phyloP scores from a whole-genome alignment of 2,797 vertebrate species.

The Calcarius lapponicus region DNA sequence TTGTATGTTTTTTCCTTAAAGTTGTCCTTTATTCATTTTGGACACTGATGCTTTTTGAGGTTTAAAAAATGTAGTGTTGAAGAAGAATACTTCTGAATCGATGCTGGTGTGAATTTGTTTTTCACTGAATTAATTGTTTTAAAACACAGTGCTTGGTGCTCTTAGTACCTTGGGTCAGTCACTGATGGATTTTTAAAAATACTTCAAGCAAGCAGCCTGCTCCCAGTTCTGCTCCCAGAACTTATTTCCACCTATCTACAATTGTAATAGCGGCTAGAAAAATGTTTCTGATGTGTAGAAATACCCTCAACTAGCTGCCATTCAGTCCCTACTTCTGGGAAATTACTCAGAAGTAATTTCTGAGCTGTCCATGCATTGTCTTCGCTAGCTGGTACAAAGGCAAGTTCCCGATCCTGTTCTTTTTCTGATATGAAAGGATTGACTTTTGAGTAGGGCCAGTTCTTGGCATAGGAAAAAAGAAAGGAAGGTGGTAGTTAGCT shows the following conservation, averaged over 20 bases:
- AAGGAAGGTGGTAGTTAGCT: not conserved
- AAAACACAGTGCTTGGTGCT: not conserved
- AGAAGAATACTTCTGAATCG: not conserved
- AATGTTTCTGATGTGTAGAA: not conserved
- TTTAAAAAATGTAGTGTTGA: not conserved
- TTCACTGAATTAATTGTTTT: not conserved
- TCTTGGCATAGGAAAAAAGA: not conserved
- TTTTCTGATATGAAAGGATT: not conserved
- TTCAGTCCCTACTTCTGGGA: too few relatives aligned
- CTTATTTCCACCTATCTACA: not conserved
- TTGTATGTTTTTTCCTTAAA: not conserved
- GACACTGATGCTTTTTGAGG: not conserved
- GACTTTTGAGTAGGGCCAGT: not conserved
- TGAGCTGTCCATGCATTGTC: not conserved
- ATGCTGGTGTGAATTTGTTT: not conserved
- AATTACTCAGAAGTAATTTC: not conserved
- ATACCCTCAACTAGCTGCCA: not conserved
- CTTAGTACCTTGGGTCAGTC: not conserved
- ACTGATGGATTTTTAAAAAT: not conserved
- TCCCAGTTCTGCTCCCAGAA: not conserved
- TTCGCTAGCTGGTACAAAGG: not conserved
- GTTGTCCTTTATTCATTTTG: not conserved
- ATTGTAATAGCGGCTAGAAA: not conserved
- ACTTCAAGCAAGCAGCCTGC: not conserved
- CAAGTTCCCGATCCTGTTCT: not conserved